A percentile compares a stretch with the other conserved stretches of the same genome.
Evolutionary conservation across 2,113 vertebrate genomes (phyloP).

Genomic region (Zapus hudsonius): DNA sequence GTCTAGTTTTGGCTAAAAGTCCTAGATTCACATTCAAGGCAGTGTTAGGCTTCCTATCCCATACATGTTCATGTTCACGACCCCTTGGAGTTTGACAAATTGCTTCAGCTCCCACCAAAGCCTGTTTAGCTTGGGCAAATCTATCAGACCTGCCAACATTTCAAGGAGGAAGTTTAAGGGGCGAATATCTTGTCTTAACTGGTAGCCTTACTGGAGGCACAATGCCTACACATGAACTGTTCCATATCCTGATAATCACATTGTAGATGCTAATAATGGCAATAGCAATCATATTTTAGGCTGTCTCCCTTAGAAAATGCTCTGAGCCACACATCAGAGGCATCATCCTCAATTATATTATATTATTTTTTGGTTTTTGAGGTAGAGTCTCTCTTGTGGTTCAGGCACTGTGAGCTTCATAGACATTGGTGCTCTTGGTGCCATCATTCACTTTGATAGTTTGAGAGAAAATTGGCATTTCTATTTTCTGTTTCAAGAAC

Average conservation of each 20-base stretch:
- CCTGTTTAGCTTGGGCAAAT: constrained; percentile 73
- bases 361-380: not conserved
- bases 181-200: constrained; percentile 42
- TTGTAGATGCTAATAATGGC: not conserved
- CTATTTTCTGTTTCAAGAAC: not conserved
- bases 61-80: not conserved
- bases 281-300: not conserved
- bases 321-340: not conserved
- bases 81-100: constrained; percentile 71
- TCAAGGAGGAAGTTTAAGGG: constrained; percentile 16
- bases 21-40: constrained; percentile 47
- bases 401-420: not conserved
- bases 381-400: no score
- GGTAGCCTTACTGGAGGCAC: constrained; percentile 32
- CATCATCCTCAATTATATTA: not conserved
- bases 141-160: constrained; percentile 71
- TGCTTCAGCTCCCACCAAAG: constrained; percentile 66
- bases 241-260: not conserved
- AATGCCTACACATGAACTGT: not conserved
- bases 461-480: not conserved
- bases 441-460: no score
- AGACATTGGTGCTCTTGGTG: not conserved
- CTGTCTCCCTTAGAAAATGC: not conserved
- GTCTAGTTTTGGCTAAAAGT: constrained; percentile 60
- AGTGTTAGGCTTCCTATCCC: constrained; percentile 35